Evolutionary conservation across 2,797 vertebrate genomes (phyloP), one percentile per base, ranked within the genome.

Genomic region (Micrastur ruficollis): DNA sequence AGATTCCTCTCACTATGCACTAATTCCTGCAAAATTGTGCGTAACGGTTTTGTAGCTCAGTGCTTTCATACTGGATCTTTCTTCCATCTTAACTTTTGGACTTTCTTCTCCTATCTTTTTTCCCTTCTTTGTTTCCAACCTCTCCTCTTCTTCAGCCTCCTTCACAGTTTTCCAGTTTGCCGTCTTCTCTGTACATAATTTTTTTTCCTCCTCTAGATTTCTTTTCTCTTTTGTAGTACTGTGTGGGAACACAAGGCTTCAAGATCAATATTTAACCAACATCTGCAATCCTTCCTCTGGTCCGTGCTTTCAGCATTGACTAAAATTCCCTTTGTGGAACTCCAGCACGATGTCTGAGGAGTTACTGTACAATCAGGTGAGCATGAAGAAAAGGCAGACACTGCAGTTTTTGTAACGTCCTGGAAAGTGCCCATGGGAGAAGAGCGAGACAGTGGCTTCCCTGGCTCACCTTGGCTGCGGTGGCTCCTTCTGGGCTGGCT

Each of bases 341-440:
- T 83, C 50, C 34, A 50, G 32, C 2, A 0, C 0, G 1, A 5
- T 75, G 26, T 8, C 58, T 34, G 56, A 88, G 89, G 56, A 59
- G 44, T 22, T 56, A 16, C 72, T 38, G 72, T 40, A 22, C 0
- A 2, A 34, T n/a, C 63, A 62, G 68, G 29, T 49, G 47, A 78
- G 81, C 5, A 3, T 32, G 46, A 62, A 68, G 67, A 46, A 50
- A 20, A 55, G 55, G 58, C 29, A 76, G 65, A 49, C 21, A 16
- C 8, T 44, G 42, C 38, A 11, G 29, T 4, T 72, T 50, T 61
- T 53, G 18, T 34, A 38, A 25, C 1, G 0, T 65, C 50, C 34
- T 4, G 1, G 36, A 44, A 49, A 78, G n/a, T 0, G 0, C 44
- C 26, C 40, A 20, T 1, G 23, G 27, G 9, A 49, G 49, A 58